phyloP scores from a whole-genome alignment of 2,113 vertebrate genomes.

The Sander lucioperca region DNA sequence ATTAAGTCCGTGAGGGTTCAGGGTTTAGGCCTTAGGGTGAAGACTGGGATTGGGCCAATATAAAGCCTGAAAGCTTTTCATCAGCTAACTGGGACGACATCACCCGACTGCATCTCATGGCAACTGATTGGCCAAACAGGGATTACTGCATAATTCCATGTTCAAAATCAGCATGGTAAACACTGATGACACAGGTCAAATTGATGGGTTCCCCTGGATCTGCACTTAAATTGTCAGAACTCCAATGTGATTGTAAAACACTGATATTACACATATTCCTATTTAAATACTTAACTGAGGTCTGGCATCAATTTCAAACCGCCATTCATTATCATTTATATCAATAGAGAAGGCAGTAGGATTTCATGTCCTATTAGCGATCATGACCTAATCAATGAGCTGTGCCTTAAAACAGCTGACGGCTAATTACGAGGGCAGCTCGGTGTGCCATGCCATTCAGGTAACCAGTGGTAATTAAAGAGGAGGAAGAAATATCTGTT shows the following conservation, averaged over 20 bases:
- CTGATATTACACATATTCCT: slow-evolving; percentile 7
- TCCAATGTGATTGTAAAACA: slow-evolving; percentile 17
- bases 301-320: slow-evolving; percentile 29
- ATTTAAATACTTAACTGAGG: slow-evolving; percentile 17
- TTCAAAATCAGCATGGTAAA: slow-evolving; percentile 30
- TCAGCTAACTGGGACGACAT: slow-evolving; percentile 26
- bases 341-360: slow-evolving; percentile 64
- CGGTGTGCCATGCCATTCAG: slow-evolving; percentile 71
- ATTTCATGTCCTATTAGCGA: slow-evolving; percentile 81
- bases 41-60: not conserved
- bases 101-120: slow-evolving; percentile 14
- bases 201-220: not conserved
- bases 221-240: slow-evolving; percentile 1
- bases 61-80: not conserved
- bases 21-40: too few species aligned
- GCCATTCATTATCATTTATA: slow-evolving; percentile 63
- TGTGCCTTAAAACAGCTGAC: slow-evolving; percentile 82
- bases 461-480: slow-evolving; percentile 83
- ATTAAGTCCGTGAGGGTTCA: too few species aligned
- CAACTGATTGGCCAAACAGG: slow-evolving; percentile 16
- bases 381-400: slow-evolving; percentile 84
- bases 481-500: slow-evolving; percentile 75
- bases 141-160: slow-evolving; percentile 20
- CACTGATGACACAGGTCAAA: not conserved
- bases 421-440: slow-evolving; percentile 81